Evolutionary conservation across 1,140 invertebrate species (phyloP), one percentile per base, ranked within the genome.

Genomic region (Cherax quadricarinatus): DNA sequence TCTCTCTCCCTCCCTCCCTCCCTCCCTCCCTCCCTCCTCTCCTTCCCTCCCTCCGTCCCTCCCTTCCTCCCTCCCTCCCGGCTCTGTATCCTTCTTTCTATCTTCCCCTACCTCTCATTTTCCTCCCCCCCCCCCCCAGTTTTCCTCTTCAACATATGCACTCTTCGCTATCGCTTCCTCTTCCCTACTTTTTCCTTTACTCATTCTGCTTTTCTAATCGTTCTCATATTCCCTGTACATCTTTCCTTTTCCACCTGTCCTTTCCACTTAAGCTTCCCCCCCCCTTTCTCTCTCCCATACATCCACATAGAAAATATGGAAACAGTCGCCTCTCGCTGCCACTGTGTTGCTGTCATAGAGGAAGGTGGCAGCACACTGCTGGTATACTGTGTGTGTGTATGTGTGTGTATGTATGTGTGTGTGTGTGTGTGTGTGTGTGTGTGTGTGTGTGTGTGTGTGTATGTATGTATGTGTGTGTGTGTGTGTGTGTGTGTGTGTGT

Each of bases 381-480:
- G 57, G 9, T 9, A 10, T 9, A 10, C n/a, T n/a, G 62, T 66
- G 62, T 66, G 62, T 66, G 62, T 66, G 62, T 60, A 12, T 60
- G 79, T 82, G 21, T 84, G 49, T 82, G 80, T 84, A 3, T 30
- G 57, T 82, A 1, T 82, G 80, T 82, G 0, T 82, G 80, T 82
- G 49, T 53, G 16, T 66, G 62, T 66, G 62, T 66, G 62, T 82
- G 48, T 53, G 18, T 53, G 80, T 82, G 1, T 82, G 80, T 57
- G 18, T 82, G 80, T 82, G 0, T 82, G 80, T 82, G 18, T 82
- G 80, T 82, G 16, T 82, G 49, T 82, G 49, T 80, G 80, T 82
- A 18, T 82, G 18, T 81, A 6, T 81, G 80, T 79, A 9, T 81
- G 80, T 81, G 48, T 81, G 80, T 81, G 48, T 82, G 49, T 82